Percentiles rank a stretch among this genome's conserved stretches.
phyloP scores from a whole-genome alignment of 2,888 invertebrate genomes.

The Clepsis dumicolana region DNA sequence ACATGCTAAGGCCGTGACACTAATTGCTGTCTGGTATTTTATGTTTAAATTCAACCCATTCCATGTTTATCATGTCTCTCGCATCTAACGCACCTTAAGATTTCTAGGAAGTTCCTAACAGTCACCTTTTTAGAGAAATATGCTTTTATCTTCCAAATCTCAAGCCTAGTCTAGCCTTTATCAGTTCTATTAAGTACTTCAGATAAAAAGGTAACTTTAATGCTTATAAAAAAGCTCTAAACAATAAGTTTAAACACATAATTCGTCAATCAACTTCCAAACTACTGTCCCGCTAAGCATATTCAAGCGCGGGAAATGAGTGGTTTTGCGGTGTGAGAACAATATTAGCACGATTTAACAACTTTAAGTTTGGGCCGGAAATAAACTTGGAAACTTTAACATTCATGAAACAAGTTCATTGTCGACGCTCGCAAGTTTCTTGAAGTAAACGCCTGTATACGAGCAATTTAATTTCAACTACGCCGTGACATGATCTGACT shows the following conservation, averaged over 20 bases:
- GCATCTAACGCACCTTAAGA: too few species aligned
- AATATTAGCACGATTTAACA: constrained; percentile 38
- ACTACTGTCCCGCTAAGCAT: constrained; percentile 6
- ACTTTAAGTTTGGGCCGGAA: constrained; percentile 26
- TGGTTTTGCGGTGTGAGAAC: constrained; percentile 29
- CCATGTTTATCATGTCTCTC: too few species aligned
- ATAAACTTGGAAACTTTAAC: constrained; percentile 29
- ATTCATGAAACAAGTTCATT: constrained; percentile 30
- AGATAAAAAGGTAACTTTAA: too few species aligned
- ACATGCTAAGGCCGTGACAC: too few species aligned
- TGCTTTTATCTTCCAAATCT: background rate
- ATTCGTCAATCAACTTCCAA: constrained; percentile 1
- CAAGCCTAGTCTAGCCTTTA: too few species aligned
- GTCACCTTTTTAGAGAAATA: too few species aligned
- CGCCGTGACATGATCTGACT: background rate
- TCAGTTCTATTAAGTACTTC: too few species aligned
- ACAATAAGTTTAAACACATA: too few species aligned
- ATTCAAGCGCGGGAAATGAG: constrained; percentile 24
- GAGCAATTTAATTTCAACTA: constrained; percentile 25
- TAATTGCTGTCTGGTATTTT: too few species aligned
- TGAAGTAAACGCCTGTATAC: background rate
- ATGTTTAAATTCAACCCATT: too few species aligned
- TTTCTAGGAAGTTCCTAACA: too few species aligned
- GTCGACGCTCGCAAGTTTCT: constrained; percentile 18
- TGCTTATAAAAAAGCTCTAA: too few species aligned